Base-by-base conservation (phyloP, 2,888 invertebrate species). In the Tenthredo scrophulariae region DNA sequence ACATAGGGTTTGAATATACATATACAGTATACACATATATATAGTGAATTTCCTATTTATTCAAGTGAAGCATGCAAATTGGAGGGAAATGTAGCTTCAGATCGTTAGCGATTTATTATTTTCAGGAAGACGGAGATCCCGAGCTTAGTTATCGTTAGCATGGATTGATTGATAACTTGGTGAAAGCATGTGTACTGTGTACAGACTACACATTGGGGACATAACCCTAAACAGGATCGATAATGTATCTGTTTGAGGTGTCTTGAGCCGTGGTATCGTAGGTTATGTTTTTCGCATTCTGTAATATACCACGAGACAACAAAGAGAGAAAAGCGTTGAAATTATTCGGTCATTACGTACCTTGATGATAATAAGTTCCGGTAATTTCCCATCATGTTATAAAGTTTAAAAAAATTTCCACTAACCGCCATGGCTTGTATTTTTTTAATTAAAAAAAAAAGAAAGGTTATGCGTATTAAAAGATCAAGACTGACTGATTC, bases 381-480 rank as follows among this genome's bases (percentile, higher is more conserved):
- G 22, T 29, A 85, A 67, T 84, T 67, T 7, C 74, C 26, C 50
- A 43, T 58, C 18, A 84, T 70, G 43, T 84, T 84, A 62, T 62
- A 67, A 43, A 86, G 62, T 18, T 43, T 80, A 9, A 87, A 83
- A 50, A 87, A 85, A 84, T 84, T 87, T 80, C 87, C 86, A 75
- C 70, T 88, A 9, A 83, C 86, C 13, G 87, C 87, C 90, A 90
- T 90, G 72, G 72, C 72, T 74, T 40, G 43, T 74, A 43, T 13
- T 43, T n/a, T n/a, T 43, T 10, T 10, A 43, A 13, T 22, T 10
- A 29, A 74, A 43, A 72, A 43, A 74, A 13, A 70, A 15, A 72
- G 40, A 22, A 43, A 15, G 3, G 37, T 43, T 26, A 43, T 43
- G 43, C 72, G 72, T 72, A 40, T 10, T 22, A 74, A 22, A 74